Evolutionary conservation across 2,888 invertebrate genomes (phyloP).

Genomic region (Drosophila bunnanda): DNA sequence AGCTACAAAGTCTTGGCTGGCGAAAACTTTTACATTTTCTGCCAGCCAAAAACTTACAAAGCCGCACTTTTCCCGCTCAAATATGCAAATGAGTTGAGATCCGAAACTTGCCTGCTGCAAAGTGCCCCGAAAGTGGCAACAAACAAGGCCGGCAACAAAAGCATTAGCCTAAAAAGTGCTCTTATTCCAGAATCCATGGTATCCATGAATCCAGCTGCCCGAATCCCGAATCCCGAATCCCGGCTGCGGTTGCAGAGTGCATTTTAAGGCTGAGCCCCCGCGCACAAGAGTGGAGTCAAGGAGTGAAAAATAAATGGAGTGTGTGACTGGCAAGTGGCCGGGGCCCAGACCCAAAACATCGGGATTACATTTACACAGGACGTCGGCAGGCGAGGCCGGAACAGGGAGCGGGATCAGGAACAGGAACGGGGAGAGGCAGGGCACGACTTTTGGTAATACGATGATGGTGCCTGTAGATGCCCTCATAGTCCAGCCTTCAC

Average conservation of each 20-base stretch:
- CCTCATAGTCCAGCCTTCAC: constrained; percentile 13
- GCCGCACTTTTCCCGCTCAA: constrained; percentile 49
- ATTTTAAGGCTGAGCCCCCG: constrained; percentile 44
- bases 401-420: neutral
- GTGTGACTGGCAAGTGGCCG: constrained; percentile 59
- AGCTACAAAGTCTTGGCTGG: constrained; percentile 49
- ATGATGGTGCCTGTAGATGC: constrained; percentile 57
- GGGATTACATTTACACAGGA: constrained; percentile 73
- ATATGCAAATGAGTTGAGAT: constrained; percentile 71
- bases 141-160: constrained; percentile 46
- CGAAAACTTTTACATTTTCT: constrained; percentile 70
- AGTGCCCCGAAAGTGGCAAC: constrained; percentile 38
- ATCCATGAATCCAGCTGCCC: constrained; percentile 14
- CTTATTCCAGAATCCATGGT: constrained; percentile 6
- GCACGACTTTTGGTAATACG: constrained; percentile 69
- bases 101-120: constrained; percentile 42
- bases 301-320: constrained; percentile 81
- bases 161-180: constrained; percentile 49
- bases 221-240: constrained; percentile 20
- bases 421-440: neutral
- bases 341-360: constrained; percentile 43
- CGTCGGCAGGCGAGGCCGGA: neutral
- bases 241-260: constrained; percentile 42
- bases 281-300: constrained; percentile 55
- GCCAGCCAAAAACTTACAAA: constrained; percentile 47